Evolutionary conservation across 2,888 invertebrate species (phyloP), one percentile per base, ranked within the genome.

Genomic region (Oscheius onirici): DNA sequence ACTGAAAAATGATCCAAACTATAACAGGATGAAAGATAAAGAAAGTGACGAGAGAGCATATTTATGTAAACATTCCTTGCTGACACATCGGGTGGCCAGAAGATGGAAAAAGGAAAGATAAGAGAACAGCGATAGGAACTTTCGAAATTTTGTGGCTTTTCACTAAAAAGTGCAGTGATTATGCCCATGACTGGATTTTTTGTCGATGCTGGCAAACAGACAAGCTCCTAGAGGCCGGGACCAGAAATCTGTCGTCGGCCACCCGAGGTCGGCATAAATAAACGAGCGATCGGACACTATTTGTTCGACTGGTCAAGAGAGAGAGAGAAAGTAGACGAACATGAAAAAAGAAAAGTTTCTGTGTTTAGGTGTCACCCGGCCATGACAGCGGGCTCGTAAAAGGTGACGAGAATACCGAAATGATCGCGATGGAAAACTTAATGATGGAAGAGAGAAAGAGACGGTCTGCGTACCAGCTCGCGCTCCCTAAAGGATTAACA

Each of bases 191-290:
- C 58, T 58, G 58, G 58, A 58, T 58, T 58, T 41, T 40, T 58
- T 58, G 40, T 26, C 20, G 20, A 65, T 26, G 15, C 58, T 60
- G 17, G 43, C 44, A 61, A 41, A 60, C n/a, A 43, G 57, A 46
- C 46, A 61, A 61, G 28, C 17, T 71, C 76, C 71, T 77, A 78
- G 71, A 77, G 84, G 17, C 49, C 17, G 22, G 63, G 63, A 63
- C 63, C 49, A 63, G 63, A 63, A 63, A 63, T 63, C 63, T 63
- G 63, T 63, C 63, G 63, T 49, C 20, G 49, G 34, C 58, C 34
- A 34, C 40, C n/a, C 15, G 26, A 26, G 63, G 46, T 46, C 46
- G 22, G 22, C 46, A 63, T 63, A 63, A 63, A 63, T 63, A 63
- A 63, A 63, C 63, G 63, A n/a, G n/a, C 63, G 24, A 63, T 46